Conservation (phyloP, 2,888 invertebrate species). For the Aleiodes alternator region DNA sequence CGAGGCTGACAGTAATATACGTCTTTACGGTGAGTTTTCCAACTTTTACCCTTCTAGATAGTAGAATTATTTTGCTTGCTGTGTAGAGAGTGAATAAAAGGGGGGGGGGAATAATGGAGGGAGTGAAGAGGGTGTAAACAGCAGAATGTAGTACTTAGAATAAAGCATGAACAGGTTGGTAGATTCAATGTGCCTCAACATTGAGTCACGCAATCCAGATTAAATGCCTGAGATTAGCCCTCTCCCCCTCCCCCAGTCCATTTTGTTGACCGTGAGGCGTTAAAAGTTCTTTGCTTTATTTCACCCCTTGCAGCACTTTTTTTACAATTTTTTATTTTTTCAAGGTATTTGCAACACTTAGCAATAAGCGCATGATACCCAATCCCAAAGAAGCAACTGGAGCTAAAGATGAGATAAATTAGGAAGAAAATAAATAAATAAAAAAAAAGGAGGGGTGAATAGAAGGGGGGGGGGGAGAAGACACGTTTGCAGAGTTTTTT, state of each 20-base stretch:
- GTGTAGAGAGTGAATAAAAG: not conserved
- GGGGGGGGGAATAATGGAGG: not conserved
- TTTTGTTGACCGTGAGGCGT: slow-evolving; percentile 41
- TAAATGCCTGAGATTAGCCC: slow-evolving; percentile 61
- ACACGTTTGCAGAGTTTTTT: slow-evolving; percentile 57
- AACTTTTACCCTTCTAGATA: not conserved
- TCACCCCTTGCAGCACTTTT: not conserved
- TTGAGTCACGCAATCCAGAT: slow-evolving; percentile 69
- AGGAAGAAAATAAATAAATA: slow-evolving; percentile 20
- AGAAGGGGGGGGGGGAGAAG: slow-evolving; percentile 55
- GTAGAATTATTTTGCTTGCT: not conserved
- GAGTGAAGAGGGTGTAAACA: no score
- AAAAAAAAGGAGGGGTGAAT: not conserved
- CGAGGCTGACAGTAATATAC: slow-evolving; percentile 91
- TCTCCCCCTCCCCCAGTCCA: slow-evolving; percentile 57
- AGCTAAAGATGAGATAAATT: slow-evolving; percentile 11
- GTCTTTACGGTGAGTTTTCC: slow-evolving; percentile 86
- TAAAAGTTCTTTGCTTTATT: not conserved
- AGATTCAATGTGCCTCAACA: no score
- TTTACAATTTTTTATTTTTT: no score
- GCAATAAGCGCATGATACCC: slow-evolving; percentile 20
- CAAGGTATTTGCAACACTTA: no score
- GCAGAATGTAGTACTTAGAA: no score
- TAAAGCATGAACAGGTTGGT: no score
- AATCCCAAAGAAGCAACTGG: slow-evolving; percentile 22